Evolutionary conservation across 1,140 invertebrate species (phyloP), one percentile per base, ranked within the genome.

Genomic region (Holotrichia oblita): DNA sequence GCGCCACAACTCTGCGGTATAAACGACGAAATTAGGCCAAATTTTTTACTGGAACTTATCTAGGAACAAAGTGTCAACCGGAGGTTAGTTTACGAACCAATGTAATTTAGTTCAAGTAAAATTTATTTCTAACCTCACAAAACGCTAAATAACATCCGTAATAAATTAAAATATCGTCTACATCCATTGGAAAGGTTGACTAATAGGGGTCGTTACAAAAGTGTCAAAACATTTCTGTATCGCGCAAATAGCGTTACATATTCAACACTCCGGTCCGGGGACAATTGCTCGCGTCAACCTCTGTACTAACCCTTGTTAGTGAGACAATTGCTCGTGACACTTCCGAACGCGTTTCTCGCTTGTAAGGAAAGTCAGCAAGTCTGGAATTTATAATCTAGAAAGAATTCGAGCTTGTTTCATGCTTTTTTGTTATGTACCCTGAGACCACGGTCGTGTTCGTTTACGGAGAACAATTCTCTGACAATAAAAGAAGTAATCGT

Each of bases 321-420:
- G 48, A 22, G 22, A 69, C 61, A 69, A 69, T 69, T 69, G 61
- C 61, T 34, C 61, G 61, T 69, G 61, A 69, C 61, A 69, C 61
- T 69, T 69, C 27, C 12, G 17, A 69, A 22, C 61, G 27, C 12
- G 61, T 69, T 34, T 22, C 3, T 22, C 20, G 27, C 61, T 27
- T 34, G 61, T 22, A 27, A 69, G 61, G 61, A 69, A 69, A 69
- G 17, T 69, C 61, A 69, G 27, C 61, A 69, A 69, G 61, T 69
- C 61, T 14, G 61, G 61, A 69, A 69, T 69, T 69, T 69, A 69
- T 34, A 69, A 69, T 69, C 20, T 69, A 20, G 3, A 69, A 27
- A 69, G 22, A 34, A 69, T 69, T 69, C 22, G 61, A 3, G 9
- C 61, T 69, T 69, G 61, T 69, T 69, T 27, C 22, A 20, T 14